A percentile compares a stretch with the other conserved stretches of the same genome.
Conservation (phyloP, 1,140 invertebrate species). For the Temnothorax longispinosus region DNA sequence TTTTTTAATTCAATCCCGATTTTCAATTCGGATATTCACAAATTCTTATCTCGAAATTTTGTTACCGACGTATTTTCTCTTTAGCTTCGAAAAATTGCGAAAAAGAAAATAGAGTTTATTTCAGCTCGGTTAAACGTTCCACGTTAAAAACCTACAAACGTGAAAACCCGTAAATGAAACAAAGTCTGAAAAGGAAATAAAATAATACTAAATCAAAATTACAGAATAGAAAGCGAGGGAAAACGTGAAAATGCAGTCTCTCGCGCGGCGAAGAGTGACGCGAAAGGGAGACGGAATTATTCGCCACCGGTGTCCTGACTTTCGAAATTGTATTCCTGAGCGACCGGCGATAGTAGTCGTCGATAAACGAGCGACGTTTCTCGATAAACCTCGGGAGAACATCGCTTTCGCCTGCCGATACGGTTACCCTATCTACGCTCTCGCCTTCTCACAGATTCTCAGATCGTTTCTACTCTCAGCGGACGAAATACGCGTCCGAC, state of each 20-base stretch:
- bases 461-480: slow-evolving; percentile 17
- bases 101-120: neutral
- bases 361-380: slow-evolving; percentile 46
- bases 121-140: neutral
- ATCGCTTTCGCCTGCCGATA: slow-evolving; percentile 70
- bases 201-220: slow-evolving; percentile 41
- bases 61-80: neutral
- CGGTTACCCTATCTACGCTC: slow-evolving; percentile 73
- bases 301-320: slow-evolving; percentile 32
- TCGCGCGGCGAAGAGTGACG: slow-evolving; percentile 20
- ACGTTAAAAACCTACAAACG: neutral
- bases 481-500: slow-evolving; percentile 45
- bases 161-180: neutral
- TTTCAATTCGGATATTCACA: neutral
- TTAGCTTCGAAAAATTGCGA: neutral
- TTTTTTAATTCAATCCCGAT: neutral
- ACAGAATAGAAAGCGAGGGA: slow-evolving; percentile 7
- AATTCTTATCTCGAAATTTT: neutral
- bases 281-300: slow-evolving; percentile 41
- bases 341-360: slow-evolving; percentile 55
- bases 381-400: slow-evolving; percentile 72
- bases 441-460: slow-evolving; percentile 25
- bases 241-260: slow-evolving; percentile 41
- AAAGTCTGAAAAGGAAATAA: neutral
- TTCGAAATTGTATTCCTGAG: slow-evolving; percentile 55